Percentiles rank a stretch among this genome's conserved stretches.
Conservation (phyloP, 2,113 vertebrate species). For the Prionailurus bengalensis region DNA sequence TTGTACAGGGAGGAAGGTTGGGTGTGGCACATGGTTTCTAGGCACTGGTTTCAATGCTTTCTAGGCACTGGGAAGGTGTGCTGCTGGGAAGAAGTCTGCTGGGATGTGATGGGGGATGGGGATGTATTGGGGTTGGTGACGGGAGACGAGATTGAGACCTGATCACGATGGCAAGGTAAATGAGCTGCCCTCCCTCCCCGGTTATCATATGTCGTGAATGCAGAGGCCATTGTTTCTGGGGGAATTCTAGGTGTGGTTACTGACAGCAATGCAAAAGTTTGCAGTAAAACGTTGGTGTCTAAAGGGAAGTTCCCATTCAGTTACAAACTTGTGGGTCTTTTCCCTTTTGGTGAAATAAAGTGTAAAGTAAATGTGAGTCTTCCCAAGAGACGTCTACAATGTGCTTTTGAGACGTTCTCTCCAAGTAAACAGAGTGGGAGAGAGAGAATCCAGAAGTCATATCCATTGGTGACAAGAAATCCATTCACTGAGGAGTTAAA, state of each 20-base stretch:
- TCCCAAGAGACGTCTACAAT: not conserved
- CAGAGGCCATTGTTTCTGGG: not conserved
- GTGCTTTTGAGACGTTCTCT: not conserved
- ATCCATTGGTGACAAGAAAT: not conserved
- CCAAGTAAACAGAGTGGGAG: not conserved
- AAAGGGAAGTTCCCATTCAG: not conserved
- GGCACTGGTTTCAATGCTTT: too few relatives aligned
- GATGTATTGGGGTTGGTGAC: accelerated
- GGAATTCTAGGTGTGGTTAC: not conserved
- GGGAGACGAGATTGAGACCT: not conserved
- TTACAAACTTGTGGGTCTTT: not conserved
- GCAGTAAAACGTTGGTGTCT: not conserved
- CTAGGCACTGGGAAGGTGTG: not conserved
- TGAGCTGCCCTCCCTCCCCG: accelerated
- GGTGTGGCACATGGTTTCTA: accelerated
- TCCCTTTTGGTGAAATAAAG: not conserved
- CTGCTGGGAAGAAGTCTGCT: not conserved
- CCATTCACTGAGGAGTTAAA: not conserved
- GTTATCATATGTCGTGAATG: accelerated
- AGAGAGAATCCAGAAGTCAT: not conserved
- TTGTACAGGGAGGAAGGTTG: not conserved
- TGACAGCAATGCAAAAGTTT: not conserved
- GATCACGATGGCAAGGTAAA: accelerated
- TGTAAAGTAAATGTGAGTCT: not conserved
- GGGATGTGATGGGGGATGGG: not conserved